Evolutionary conservation across 2,797 vertebrate genomes (phyloP), one percentile per base, ranked within the genome.

Genomic region (Rhynchonycteris naso): DNA sequence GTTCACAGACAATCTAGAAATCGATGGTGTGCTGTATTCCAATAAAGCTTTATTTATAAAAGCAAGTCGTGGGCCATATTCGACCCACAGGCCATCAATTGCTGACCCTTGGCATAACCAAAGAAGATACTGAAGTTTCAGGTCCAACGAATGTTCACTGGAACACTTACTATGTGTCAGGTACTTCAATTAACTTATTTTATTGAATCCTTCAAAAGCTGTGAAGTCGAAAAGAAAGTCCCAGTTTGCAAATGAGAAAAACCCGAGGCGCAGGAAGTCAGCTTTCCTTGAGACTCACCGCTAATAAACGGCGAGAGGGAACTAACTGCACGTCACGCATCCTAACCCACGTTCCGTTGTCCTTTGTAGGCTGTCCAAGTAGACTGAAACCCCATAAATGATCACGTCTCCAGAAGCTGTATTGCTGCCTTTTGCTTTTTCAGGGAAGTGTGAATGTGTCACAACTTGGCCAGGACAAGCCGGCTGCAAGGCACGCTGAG

Each of bases 341-440:
- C 52, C n/a, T 74, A 71, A 83, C 18, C 90, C 94, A 89, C 58
- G 71, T 69, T 92, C 38, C 24, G 79, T 86, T 90, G 92, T 93
- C 94, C 5, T 92, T 92, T 97, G 92, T 93, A 88, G 79, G 47
- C 54, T 95, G 96, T 95, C 88, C 95, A 91, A 96, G 69, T 38
- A 92, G 90, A 91, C 75, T 2, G 50, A 74, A 89, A 66, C 33
- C 76, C 61, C 72, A 79, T 94, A 94, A 94, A 89, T 87, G 95
- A 93, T 58, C 88, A 95, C 7, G 90, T 63, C 85, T 97, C 93
- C 82, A 96, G 90, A 93, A 97, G 79, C 79, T 81, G 61, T 61
- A 90, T 19, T 43, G 47, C 61, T 87, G 56, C 35, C 76, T 79
- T 96, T 96, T 91, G 91, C 91, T 97, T 88, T 93, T 74, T 78